Conservation (phyloP, 2,797 vertebrate genomes). For the Crenuchus spilurus region DNA sequence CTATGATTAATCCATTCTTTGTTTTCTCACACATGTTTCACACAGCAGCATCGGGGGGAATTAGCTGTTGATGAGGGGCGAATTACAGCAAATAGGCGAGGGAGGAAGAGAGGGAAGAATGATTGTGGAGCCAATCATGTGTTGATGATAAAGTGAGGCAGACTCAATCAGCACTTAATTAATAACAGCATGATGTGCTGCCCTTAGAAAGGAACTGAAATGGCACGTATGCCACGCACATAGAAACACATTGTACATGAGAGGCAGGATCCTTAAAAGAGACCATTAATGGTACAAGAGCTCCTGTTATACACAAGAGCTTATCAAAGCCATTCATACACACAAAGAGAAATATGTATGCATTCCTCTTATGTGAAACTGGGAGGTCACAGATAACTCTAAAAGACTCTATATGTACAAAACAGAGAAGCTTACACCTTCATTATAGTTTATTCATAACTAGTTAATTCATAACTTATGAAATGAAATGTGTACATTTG, state of each 20-base stretch:
- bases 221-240: background rate
- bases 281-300: background rate
- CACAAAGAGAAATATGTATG: background rate
- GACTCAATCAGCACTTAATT: conserved; percentile 33
- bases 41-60: background rate
- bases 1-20: background rate
- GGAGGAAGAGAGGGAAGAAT: background rate
- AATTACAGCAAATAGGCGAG: conserved; percentile 2
- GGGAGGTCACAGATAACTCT: background rate
- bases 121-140: background rate
- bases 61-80: background rate
- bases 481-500: too few species aligned
- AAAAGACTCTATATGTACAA: background rate
- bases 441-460: too few species aligned
- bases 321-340: background rate
- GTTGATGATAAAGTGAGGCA: conserved; percentile 5
- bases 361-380: background rate
- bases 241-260: background rate
- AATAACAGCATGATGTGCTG: background rate
- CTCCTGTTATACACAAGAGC: background rate
- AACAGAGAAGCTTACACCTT: background rate
- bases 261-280: background rate
- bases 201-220: background rate
- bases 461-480: too few species aligned
- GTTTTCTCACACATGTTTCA: background rate